Evolutionary conservation across 2,113 vertebrate genomes (phyloP).

Genomic region (Meleagris gallopavo): DNA sequence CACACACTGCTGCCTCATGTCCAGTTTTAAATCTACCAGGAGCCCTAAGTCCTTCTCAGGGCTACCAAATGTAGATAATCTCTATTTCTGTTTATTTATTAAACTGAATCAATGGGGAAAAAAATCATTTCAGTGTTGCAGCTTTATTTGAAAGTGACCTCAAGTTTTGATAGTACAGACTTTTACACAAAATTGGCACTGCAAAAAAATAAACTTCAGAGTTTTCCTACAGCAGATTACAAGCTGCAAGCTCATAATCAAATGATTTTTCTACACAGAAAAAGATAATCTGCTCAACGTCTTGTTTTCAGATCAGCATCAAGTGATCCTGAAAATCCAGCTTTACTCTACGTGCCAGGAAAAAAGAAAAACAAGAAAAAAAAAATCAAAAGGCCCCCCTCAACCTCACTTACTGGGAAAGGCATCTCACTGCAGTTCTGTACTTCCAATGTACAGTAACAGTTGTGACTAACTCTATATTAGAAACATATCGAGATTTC

Average conservation of each 20-base stretch:
- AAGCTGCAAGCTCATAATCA: neutral
- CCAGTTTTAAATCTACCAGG: no score
- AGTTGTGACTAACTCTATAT: neutral
- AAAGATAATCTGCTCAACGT: neutral
- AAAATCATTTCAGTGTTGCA: neutral
- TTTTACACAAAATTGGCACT: constrained; percentile 25
- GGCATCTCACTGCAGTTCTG: neutral
- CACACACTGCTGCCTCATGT: no score
- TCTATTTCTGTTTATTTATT: no score
- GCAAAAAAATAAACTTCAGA: constrained; percentile 27
- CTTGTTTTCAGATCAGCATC: neutral
- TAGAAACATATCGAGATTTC: neutral
- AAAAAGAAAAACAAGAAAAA: neutral
- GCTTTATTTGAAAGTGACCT: constrained; percentile 56
- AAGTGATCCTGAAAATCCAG: neutral
- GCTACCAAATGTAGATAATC: no score
- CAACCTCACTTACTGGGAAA: neutral
- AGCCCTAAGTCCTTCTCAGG: no score
- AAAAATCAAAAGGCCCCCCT: neutral
- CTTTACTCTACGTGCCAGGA: neutral
- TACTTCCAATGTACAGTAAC: neutral
- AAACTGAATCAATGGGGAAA: neutral
- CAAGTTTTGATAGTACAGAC: neutral
- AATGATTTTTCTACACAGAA: neutral
- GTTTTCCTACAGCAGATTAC: neutral